Percentiles rank a stretch among this genome's conserved stretches.
Conservation (phyloP, 2,888 invertebrate genomes). For the Pyrgus malvae region DNA sequence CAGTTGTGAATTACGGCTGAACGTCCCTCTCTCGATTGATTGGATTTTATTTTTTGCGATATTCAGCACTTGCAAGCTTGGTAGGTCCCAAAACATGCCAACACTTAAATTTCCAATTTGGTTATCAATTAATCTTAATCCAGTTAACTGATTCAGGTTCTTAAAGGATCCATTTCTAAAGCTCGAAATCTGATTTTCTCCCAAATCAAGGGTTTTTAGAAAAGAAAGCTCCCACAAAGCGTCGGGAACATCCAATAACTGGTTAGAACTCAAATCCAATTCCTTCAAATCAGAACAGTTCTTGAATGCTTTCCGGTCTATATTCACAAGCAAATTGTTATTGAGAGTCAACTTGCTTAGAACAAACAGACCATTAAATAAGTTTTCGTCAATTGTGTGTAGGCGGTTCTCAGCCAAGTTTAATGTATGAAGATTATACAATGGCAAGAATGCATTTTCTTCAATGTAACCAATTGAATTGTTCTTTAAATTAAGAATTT, state of each 20-base stretch:
- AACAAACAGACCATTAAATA: constrained; percentile 92
- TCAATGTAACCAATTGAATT: constrained; percentile 94
- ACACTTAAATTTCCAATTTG: constrained; percentile 91
- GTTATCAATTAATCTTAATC: constrained; percentile 94
- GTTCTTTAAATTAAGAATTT: constrained; percentile 92
- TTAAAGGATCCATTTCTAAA: constrained; percentile 93
- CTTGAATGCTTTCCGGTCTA: constrained; percentile 91
- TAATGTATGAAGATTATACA: constrained; percentile 94
- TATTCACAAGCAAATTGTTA: constrained; percentile 90
- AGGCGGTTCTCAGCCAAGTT: constrained; percentile 94
- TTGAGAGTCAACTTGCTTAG: constrained; percentile 92
- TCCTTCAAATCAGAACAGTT: constrained; percentile 95
- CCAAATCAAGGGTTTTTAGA: constrained; percentile 93
- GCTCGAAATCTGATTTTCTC: constrained; percentile 93
- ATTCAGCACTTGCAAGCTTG: constrained; percentile 92
- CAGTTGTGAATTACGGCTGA: constrained; percentile 89
- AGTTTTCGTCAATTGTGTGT: constrained; percentile 89
- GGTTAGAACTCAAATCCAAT: constrained; percentile 93
- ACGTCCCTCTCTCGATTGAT: constrained; percentile 91
- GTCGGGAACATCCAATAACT: constrained; percentile 90
- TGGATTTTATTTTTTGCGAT: constrained; percentile 94
- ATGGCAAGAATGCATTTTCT: constrained; percentile 92
- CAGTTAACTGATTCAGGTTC: constrained; percentile 92
- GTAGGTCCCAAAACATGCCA: constrained; percentile 93
- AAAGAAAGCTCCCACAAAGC: constrained; percentile 91